These are phyloP conservation scores for Polymixis flavicincta DNA, from an alignment of 2,888 invertebrate genomes.

Conservation along the genomic window DNA sequence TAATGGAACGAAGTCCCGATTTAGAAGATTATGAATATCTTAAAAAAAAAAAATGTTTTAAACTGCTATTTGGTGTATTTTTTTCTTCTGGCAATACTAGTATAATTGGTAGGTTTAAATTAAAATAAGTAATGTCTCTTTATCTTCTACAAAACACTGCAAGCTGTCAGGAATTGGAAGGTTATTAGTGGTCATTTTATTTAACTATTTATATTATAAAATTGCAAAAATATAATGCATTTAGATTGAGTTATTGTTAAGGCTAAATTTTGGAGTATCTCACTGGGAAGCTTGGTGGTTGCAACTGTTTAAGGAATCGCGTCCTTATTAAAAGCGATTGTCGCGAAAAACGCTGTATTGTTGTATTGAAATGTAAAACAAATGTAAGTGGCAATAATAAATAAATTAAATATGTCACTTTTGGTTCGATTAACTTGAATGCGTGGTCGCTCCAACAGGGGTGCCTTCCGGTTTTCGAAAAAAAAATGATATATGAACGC, in stretches of 20 bases:
- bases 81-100: constrained; percentile 45
- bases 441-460: too few relatives aligned
- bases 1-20: background rate
- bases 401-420: too few relatives aligned
- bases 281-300: constrained; percentile 41
- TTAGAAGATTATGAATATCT: background rate
- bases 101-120: constrained; percentile 41
- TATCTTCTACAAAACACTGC: constrained; percentile 57
- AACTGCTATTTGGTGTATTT: background rate
- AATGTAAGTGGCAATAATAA: too few relatives aligned
- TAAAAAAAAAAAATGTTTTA: background rate
- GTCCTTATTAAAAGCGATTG: too few relatives aligned
- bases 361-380: too few relatives aligned
- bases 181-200: constrained; percentile 63
- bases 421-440: too few relatives aligned
- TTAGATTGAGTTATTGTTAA: constrained; percentile 71
- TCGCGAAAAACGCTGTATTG: too few relatives aligned
- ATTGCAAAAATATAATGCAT: constrained; percentile 67
- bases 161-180: constrained; percentile 61
- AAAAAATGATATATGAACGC: too few relatives aligned
- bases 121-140: constrained; percentile 27
- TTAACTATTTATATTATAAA: constrained; percentile 64
- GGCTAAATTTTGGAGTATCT: constrained; percentile 45
- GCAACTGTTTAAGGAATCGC: background rate
- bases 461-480: too few relatives aligned